Base-by-base conservation (phyloP, 1,140 invertebrate genomes). In the Drosophila kanapiae region DNA sequence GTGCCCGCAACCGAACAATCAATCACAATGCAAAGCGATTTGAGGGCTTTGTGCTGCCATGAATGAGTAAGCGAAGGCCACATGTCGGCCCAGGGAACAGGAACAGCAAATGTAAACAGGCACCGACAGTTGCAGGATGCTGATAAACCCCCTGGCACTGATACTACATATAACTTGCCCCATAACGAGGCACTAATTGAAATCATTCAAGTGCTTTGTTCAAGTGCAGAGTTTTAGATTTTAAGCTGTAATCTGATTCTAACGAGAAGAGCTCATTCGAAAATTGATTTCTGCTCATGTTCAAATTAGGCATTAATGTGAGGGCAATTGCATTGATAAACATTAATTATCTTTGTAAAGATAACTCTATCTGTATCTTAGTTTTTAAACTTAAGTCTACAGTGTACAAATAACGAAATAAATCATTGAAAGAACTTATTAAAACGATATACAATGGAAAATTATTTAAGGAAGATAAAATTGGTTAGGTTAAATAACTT, bases 21-120 rank as follows among this genome's bases (percentile, higher is more conserved):
- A 72, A 72, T 71, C 69, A 72, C 38, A 29, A 43, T 43, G 65
- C 65, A 40, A 51, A 64, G 29, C 35, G 45, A 51, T 65, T 71
- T 51, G 49, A 70, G 23, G 49, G 68, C 27, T 47, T 31, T 47
- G 51, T 18, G 69, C 23, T 58, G 43, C 43, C 37, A 42, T 58
- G 31, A 33, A 49, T 49, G 43, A 35, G 13, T 33, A 69, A 29
- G 51, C 35, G 37, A 27, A 70, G 27, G 13, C 16, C 33, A 49
- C 35, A 40, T 49, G 23, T 67, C 40, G 43, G 27, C 35, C 14
- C 56, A 16, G 5, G 29, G 38, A 65, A 13, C 57, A 27, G 62
- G 38, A 31, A 16, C 38, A 23, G 62, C 14, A 16, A 23, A 37
- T 43, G 29, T 35, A 31, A 8, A 11, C 38, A 43, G 53, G 14